A percentile compares a stretch with the other conserved stretches of the same genome.
phyloP scores from a whole-genome alignment of 2,113 vertebrate species.

The Todiramphus chloris region DNA sequence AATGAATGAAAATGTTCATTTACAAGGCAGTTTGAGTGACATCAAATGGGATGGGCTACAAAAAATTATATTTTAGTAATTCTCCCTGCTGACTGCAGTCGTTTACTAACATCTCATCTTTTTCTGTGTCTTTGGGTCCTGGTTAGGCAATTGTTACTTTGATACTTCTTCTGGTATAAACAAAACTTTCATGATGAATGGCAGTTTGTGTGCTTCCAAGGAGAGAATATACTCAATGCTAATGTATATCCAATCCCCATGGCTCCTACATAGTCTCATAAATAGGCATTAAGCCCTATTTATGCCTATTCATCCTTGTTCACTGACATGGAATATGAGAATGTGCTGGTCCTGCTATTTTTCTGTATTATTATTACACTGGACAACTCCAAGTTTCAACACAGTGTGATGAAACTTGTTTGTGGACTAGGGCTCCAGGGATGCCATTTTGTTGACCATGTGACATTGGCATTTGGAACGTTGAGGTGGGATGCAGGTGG shows the following conservation, averaged over 20 bases:
- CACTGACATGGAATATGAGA: not conserved
- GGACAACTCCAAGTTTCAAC: not conserved
- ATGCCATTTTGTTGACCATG: not conserved
- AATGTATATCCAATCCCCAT: not conserved
- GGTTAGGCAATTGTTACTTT: not conserved
- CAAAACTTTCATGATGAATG: not conserved
- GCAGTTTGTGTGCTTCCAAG: not conserved
- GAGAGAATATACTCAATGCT: not conserved
- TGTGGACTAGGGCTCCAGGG: not conserved
- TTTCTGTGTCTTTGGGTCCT: not conserved
- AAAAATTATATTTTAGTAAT: not conserved
- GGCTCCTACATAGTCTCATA: not conserved
- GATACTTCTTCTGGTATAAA: not conserved
- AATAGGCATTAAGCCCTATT: not conserved
- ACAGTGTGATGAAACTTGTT: not conserved
- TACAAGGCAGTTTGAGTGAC: not conserved
- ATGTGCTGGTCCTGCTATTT: not conserved
- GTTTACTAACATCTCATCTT: not conserved
- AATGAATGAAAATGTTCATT: not conserved
- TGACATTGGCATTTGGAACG: not conserved
- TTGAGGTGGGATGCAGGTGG: not conserved
- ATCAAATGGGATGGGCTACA: not conserved
- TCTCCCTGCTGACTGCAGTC: not conserved
- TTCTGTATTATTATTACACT: not conserved
- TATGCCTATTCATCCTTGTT: not conserved